Evolutionary conservation across 2,797 vertebrate species (phyloP), one percentile per base, ranked within the genome.

Genomic region (Etheostoma nigrum): DNA sequence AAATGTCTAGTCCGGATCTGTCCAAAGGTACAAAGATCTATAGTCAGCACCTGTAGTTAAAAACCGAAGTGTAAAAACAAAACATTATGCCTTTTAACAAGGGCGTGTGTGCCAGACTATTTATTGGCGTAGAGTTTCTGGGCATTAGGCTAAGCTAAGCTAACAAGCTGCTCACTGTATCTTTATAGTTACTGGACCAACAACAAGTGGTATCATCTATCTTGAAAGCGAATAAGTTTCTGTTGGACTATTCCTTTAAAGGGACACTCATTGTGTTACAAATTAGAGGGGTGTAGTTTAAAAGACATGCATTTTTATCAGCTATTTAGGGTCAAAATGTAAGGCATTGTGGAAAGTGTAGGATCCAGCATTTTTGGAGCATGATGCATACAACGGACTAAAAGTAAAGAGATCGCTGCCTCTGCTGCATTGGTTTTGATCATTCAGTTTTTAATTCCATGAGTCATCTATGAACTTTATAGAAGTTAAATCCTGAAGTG

Each of bases 261-360:
- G 12, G 14, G 21, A 1, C 16, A 5, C 25, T 65, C 4, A 25
- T 23, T 4, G 18, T 27, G 16, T 49, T 21, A 30, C 1, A 51
- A 27, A 63, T 21, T 64, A 4, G 51, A 54, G 19, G 25, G 40
- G 19, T 19, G 18, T 3, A 10, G 1, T 36, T 48, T 40, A 47
- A 59, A 48, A 21, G 2, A 52, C 7, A 9, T 55, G 0, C 25
- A 14, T 25, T 30, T 62, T 30, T 42, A 27, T 4, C 11, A 48
- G 23, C 12, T 61, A 14, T 5, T 33, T 30, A 40, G 9, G 13
- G 18, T 40, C 5, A 27, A 40, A 11, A 30, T 58, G 47, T 52
- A 52, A 59, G 23, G 25, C 25, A 78, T 40, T 68, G 11, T 63
- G 42, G 52, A 1, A 69, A 57, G 21, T 73, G 19, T 49, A 49